A percentile compares a stretch with the other conserved stretches of the same genome.
phyloP scores from a whole-genome alignment of 2,113 vertebrate species.

The Malurus cyaneus region DNA sequence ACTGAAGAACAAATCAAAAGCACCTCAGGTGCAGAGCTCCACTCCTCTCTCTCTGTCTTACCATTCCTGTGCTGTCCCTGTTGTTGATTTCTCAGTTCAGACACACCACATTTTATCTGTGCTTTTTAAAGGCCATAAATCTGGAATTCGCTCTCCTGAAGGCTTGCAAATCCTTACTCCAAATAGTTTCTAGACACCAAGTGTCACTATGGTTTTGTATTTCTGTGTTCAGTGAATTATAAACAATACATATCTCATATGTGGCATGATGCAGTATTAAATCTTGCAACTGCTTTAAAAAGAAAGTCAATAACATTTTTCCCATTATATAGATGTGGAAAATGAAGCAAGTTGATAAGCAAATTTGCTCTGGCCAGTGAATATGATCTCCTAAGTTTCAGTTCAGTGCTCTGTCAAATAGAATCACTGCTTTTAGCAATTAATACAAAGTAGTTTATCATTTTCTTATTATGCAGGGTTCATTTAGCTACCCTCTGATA shows the following conservation, averaged over 20 bases:
- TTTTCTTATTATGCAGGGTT: slow-evolving; percentile 43
- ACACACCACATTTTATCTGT: background rate
- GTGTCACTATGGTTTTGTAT: background rate
- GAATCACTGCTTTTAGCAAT: slow-evolving; percentile 28
- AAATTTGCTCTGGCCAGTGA: slow-evolving; percentile 11
- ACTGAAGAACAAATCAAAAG: background rate
- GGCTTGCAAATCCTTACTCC: background rate
- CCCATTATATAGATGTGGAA: background rate
- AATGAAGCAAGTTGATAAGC: background rate
- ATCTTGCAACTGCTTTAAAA: background rate
- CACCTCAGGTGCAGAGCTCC: background rate
- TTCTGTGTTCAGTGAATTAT: background rate
- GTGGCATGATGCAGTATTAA: background rate
- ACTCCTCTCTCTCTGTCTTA: background rate
- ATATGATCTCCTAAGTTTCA: slow-evolving; percentile 18
- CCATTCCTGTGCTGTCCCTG: background rate
- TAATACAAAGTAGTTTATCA: slow-evolving; percentile 47
- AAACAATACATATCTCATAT: background rate
- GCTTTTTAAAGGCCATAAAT: background rate
- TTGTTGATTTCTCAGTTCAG: background rate
- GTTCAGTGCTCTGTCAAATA: slow-evolving; percentile 32
- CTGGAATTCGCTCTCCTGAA: background rate
- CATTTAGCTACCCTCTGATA: slow-evolving; percentile 35
- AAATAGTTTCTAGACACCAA: background rate
- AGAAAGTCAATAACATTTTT: slow-evolving; percentile 1